Conservation (phyloP, 2,888 invertebrate genomes). For the Acanthacorydalis orientalis region DNA sequence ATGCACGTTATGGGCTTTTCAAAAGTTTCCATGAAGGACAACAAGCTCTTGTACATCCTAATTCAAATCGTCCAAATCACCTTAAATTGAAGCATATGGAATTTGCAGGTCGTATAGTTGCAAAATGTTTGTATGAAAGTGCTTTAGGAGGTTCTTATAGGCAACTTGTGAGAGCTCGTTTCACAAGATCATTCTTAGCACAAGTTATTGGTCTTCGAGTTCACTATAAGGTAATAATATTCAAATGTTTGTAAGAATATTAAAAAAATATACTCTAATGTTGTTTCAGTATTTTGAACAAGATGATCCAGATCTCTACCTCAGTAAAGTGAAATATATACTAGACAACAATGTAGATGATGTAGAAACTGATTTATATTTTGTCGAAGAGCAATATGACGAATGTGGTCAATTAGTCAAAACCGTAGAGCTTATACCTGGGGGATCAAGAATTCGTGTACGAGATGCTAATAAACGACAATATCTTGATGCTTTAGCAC, state of each 20-base stretch:
- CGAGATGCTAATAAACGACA: conserved; percentile 58
- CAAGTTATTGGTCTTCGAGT: conserved; percentile 86
- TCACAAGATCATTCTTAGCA: conserved; percentile 82
- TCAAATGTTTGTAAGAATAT: neutral
- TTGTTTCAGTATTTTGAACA: conserved; percentile 73
- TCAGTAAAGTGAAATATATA: conserved; percentile 86
- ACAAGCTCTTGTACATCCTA: conserved; percentile 81
- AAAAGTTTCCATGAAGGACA: conserved; percentile 71
- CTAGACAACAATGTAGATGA: conserved; percentile 76
- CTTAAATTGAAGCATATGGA: conserved; percentile 80
- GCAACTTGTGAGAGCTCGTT: conserved; percentile 77
- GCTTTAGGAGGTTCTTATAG: conserved; percentile 78
- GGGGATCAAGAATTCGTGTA: conserved; percentile 60
- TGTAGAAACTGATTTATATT: conserved; percentile 65
- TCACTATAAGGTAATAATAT: conserved; percentile 72
- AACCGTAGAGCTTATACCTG: conserved; percentile 69
- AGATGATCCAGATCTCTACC: conserved; percentile 85
- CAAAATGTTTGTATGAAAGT: conserved; percentile 88
- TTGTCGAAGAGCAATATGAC: conserved; percentile 81
- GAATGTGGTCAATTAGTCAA: conserved; percentile 53
- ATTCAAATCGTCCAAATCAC: conserved; percentile 56
- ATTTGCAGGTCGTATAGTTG: conserved; percentile 84
- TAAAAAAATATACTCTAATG: neutral
- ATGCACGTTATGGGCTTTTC: conserved; percentile 68
- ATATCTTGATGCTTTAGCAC: conserved; percentile 79